These are phyloP conservation scores for Phrynocephalus versicolor DNA, from an alignment of 2,113 vertebrate genomes.

Conservation along the genomic window DNA sequence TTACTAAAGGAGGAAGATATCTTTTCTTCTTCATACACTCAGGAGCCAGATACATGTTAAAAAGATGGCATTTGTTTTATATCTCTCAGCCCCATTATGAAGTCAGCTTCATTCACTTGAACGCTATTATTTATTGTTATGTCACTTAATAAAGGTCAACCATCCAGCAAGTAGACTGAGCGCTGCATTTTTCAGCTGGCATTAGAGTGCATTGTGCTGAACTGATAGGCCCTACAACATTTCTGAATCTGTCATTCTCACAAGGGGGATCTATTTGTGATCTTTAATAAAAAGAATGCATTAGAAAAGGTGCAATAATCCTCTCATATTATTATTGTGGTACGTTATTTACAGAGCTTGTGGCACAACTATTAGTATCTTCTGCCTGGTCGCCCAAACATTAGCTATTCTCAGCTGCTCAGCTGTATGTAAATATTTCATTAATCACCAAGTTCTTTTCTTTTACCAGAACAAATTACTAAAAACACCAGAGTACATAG, in stretches of 20 bases:
- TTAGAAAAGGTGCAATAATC: background rate
- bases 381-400: conserved; percentile 50
- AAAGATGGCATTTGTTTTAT: conserved; percentile 18
- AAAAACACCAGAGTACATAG: background rate
- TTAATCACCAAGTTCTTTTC: conserved; percentile 37
- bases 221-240: background rate
- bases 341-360: conserved; percentile 14
- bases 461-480: conserved; percentile 41
- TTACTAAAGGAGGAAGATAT: background rate
- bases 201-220: conserved; percentile 25
- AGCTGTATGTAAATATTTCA: conserved; percentile 49
- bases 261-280: conserved; percentile 23
- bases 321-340: background rate
- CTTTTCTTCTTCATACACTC: background rate
- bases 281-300: background rate
- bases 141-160: conserved; percentile 32
- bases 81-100: conserved; percentile 18
- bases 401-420: conserved; percentile 50
- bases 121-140: conserved; percentile 9
- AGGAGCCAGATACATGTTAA: background rate
- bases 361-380: conserved; percentile 24
- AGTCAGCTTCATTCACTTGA: conserved; percentile 8
- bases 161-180: conserved; percentile 20
- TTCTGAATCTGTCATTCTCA: conserved; percentile 40
- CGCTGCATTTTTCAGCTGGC: conserved; percentile 3